phyloP scores from a whole-genome alignment of 2,888 invertebrate genomes.

The Hoplodrina ambigua region DNA sequence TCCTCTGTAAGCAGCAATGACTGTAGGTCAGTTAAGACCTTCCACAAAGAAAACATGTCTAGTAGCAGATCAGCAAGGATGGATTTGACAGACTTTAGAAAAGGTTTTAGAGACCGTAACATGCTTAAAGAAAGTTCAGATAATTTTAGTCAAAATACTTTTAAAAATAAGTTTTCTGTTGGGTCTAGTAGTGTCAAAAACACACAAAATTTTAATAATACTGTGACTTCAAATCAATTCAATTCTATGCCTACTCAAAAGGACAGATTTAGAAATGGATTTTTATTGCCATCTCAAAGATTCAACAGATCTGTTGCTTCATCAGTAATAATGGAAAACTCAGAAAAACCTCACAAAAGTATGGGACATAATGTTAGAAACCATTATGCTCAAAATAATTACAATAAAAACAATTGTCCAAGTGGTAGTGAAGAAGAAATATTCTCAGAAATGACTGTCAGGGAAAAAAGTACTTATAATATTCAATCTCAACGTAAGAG shows the following conservation, averaged over 20 bases:
- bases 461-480: slow-evolving; percentile 54
- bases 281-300: slow-evolving; percentile 78
- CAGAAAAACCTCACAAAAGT: slow-evolving; percentile 43
- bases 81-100: slow-evolving; percentile 40
- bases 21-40: slow-evolving; percentile 72
- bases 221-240: slow-evolving; percentile 53
- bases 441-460: slow-evolving; percentile 66
- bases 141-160: slow-evolving; percentile 68
- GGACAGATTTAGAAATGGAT: slow-evolving; percentile 77
- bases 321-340: slow-evolving; percentile 67
- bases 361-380: slow-evolving; percentile 38
- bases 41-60: slow-evolving; percentile 68
- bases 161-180: slow-evolving; percentile 67
- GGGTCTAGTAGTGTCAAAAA: slow-evolving; percentile 46
- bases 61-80: slow-evolving; percentile 55
- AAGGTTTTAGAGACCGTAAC: slow-evolving; percentile 28
- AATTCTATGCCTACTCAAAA: slow-evolving; percentile 65
- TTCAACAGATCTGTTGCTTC: slow-evolving; percentile 73
- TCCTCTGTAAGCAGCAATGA: slow-evolving; percentile 83
- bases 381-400: slow-evolving; percentile 35
- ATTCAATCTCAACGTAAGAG: slow-evolving; percentile 63
- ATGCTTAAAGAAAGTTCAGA: slow-evolving; percentile 67
- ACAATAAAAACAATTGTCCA: slow-evolving; percentile 14
- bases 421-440: slow-evolving; percentile 75
- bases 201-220: slow-evolving; percentile 32